Evolutionary conservation across 2,888 invertebrate species (phyloP).

Genomic region (Pristionchus maxplancki): DNA sequence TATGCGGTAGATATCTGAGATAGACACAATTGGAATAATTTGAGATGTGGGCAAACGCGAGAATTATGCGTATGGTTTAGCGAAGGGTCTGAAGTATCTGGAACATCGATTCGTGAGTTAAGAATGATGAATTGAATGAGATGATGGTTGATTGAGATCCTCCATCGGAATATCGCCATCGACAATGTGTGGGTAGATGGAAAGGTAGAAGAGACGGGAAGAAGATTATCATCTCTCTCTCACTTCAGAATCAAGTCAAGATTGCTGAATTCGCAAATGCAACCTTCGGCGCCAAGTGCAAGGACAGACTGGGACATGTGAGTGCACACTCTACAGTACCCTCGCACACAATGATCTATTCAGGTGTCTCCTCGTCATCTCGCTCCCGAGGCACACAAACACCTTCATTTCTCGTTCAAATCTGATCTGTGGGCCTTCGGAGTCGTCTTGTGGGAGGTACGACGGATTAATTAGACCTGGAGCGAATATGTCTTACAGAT

Average conservation of each 20-base stretch:
- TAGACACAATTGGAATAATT: background rate
- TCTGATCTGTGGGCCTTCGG: conserved; percentile 9
- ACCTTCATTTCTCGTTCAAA: background rate
- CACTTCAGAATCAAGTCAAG: conserved; percentile 17
- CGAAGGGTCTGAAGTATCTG: conserved; percentile 32
- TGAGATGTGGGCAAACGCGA: conserved; percentile 18
- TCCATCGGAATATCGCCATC: conserved; percentile 19
- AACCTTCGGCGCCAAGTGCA: background rate
- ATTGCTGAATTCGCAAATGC: conserved; percentile 29
- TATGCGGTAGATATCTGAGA: background rate
- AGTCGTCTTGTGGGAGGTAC: conserved; percentile 16
- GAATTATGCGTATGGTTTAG: background rate
- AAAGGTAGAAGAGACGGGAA: background rate
- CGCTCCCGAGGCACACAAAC: background rate
- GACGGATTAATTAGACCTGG: too few species aligned
- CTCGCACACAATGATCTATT: background rate
- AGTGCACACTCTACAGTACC: background rate
- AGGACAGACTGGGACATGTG: background rate
- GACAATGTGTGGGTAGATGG: conserved; percentile 31
- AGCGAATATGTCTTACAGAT: background rate
- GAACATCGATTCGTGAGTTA: conserved; percentile 10
- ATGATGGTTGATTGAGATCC: background rate
- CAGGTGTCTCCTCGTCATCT: conserved; percentile 9
- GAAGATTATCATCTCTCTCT: background rate
- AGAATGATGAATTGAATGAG: too few species aligned